These are phyloP conservation scores for Macaria liturata DNA, from an alignment of 2,888 invertebrate species.

Conservation along the genomic window DNA sequence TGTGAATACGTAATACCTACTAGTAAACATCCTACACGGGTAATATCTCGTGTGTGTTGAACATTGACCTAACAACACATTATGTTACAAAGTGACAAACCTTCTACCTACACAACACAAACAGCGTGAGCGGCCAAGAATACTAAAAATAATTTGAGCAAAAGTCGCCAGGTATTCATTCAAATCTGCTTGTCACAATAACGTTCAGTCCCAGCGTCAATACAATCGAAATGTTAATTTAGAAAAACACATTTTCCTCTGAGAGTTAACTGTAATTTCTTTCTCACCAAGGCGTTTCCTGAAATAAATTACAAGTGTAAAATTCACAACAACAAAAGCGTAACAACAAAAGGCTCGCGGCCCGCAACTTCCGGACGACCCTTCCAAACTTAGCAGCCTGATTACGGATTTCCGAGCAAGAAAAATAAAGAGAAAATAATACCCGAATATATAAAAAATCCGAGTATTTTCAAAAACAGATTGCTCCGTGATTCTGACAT, in stretches of 20 bases:
- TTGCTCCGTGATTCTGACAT: conserved; percentile 48
- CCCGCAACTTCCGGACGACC: conserved; percentile 81
- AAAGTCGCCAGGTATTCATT: no score
- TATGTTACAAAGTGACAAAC: no score
- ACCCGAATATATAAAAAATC: conserved; percentile 51
- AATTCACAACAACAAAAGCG: conserved; percentile 82
- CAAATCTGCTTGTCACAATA: neutral
- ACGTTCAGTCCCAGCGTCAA: conserved; percentile 52
- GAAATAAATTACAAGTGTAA: conserved; percentile 84
- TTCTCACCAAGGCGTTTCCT: conserved; percentile 81
- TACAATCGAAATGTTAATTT: conserved; percentile 73
- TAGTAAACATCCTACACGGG: no score
- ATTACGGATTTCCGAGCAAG: conserved; percentile 82
- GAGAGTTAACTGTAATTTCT: conserved; percentile 80
- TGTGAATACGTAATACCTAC: neutral
- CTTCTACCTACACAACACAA: no score
- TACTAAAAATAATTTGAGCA: no score
- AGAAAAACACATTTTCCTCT: conserved; percentile 80
- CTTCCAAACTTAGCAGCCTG: conserved; percentile 82
- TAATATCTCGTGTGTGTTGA: no score
- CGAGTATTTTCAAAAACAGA: conserved; percentile 59
- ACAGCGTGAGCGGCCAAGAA: no score
- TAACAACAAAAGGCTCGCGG: conserved; percentile 82
- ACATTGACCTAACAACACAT: no score
- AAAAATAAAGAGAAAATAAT: conserved; percentile 73